Base-by-base conservation (phyloP, 2,888 invertebrate genomes). In the Sthenelais limicola region DNA sequence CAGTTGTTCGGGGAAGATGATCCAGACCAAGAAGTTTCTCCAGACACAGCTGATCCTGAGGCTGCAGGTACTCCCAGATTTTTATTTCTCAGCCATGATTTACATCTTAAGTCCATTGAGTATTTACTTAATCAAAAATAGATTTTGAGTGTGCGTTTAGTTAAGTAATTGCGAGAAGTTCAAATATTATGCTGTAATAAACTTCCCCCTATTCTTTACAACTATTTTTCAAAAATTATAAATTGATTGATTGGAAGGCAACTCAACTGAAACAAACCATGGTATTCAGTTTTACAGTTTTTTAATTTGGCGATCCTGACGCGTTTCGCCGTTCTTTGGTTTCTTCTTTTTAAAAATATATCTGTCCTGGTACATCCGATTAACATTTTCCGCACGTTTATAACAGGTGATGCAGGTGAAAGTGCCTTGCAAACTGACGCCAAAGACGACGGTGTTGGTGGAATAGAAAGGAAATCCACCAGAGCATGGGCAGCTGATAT, bases 21-120 rank as follows among this genome's bases (percentile, higher is more conserved):
- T 88, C 94, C 96, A 0, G 98, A 98, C 89, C 93, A 98, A 84
- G 98, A 98, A 87, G 98, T 99, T 1, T 97, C 98, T 15, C 99
- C 99, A 0, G 98, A 99, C 85, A 93, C 95, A 0, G 96, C 94
- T 26, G 98, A 98, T 89, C 97, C 97, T 7, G 98, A 98, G 89
- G 93, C 94, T 4, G 91, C 92, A 26, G 93, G 93, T 79, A 5
- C 35, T 32, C 12, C n/a, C n/a, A n/a, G n/a, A n/a, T n/a, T n/a
- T n/a, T n/a, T n/a, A n/a, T n/a, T n/a, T n/a, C n/a, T n/a, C n/a
- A n/a, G n/a, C n/a, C n/a, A n/a, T n/a, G n/a, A n/a, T n/a, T n/a
- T n/a, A n/a, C n/a, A n/a, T n/a, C n/a, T n/a, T n/a, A n/a, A n/a
- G n/a, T n/a, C n/a, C n/a, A n/a, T n/a, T n/a, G n/a, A n/a, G n/a